These are phyloP conservation scores for Antheraea pernyi DNA, from an alignment of 1,140 invertebrate genomes.

Conservation along the genomic window DNA sequence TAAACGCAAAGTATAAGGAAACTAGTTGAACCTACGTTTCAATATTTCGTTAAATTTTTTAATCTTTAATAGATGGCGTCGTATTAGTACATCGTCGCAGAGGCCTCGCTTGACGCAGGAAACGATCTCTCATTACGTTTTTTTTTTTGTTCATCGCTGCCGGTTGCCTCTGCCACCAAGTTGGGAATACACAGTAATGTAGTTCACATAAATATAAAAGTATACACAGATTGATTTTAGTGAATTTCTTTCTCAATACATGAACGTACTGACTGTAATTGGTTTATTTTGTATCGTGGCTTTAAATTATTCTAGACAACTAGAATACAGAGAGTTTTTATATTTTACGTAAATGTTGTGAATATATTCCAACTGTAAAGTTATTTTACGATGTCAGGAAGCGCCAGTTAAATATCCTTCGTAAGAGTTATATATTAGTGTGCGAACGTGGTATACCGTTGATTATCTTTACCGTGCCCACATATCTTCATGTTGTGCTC, in stretches of 20 bases:
- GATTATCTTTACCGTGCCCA: background rate
- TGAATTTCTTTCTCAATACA: background rate
- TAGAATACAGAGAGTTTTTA: background rate
- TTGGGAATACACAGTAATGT: conserved; percentile 15
- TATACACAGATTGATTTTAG: background rate
- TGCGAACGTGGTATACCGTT: background rate
- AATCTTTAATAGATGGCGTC: conserved; percentile 7
- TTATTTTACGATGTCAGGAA: too few species aligned
- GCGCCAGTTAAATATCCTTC: background rate
- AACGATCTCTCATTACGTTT: conserved; percentile 69
- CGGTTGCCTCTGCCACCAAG: conserved; percentile 30
- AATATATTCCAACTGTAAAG: background rate
- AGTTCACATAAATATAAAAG: background rate
- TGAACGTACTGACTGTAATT: too few species aligned
- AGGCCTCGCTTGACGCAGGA: conserved; percentile 53
- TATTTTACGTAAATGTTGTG: background rate
- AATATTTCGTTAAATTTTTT: background rate
- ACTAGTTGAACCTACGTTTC: background rate
- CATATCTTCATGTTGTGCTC: conserved; percentile 16
- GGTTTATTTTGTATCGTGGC: background rate
- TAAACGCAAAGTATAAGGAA: too few species aligned
- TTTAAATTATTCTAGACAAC: background rate
- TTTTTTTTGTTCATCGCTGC: conserved; percentile 74
- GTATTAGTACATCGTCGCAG: conserved; percentile 25
- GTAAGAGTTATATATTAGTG: background rate